Base-by-base conservation (phyloP, 2,888 invertebrate genomes). In the Campoplex capitator region DNA sequence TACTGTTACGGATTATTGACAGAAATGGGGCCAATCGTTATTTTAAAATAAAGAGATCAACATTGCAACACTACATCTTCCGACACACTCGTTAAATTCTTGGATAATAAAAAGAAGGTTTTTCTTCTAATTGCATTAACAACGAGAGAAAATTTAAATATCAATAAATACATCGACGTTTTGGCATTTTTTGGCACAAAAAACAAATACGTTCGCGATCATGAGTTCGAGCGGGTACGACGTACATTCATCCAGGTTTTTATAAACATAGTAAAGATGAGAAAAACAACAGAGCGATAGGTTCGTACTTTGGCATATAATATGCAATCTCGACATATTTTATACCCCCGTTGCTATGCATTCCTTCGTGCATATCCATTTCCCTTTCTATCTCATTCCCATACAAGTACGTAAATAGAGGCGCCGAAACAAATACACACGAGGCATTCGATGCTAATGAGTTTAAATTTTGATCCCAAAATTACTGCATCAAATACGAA, bases 341-440 rank as follows among this genome's bases (percentile, higher is more conserved):
- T 86, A 48, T 38, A 38, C 23, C 23, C 74, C 45, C 79, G 73
- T 67, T 48, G 56, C 62, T 16, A 62, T 71, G 71, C 84, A 77
- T 77, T 84, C 70, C 80, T 32, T 67, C 70, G 51, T 42, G 54
- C 48, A 76, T 77, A 74, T 84, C 56, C 81, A 45, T 82, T 82
- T 87, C 80, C 65, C 62, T 81, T 81, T 84, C 78, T 78, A 51
- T 78, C 70, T 54, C 78, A 45, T 75, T 80, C 74, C 51, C 38
- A 42, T 65, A 48, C 70, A 65, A 58, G 18, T 65, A n/a, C 65
- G 32, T 76, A 48, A 58, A 42, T 45, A 38, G 70, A 45, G 13
- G 28, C 45, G n/a, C 23, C 28, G 23, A 68, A 68, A 38, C 42
- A 45, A 45, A 28, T 48, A 28, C 8, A 48, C 28, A 48, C 18